Base-by-base conservation (phyloP, 2,888 invertebrate species). In the Gymnosoma rotundatum region DNA sequence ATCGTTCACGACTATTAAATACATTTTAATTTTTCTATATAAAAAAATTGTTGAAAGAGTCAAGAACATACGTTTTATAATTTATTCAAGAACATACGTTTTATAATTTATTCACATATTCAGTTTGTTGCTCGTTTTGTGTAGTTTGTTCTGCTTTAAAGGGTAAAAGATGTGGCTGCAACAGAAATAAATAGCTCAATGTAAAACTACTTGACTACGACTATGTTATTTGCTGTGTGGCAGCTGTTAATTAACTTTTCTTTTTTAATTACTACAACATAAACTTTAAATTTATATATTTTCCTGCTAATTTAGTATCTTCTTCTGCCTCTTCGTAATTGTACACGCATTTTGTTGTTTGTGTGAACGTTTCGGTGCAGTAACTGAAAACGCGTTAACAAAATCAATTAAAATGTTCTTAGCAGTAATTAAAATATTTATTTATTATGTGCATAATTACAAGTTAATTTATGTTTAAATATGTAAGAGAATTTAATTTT, bases 391-490 rank as follows among this genome's bases (percentile, higher is more conserved):
- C 73, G 76, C 82, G 72, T 78, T 83, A 73, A 78, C 72, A 66
- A 83, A 83, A 58, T 72, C 67, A 75, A 82, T 76, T 76, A 73
- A 76, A 82, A 66, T 66, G 58, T 67, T 76, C 42, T 79, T 52
- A 67, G 60, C 36, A 21, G 38, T 36, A 69, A 78, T 78, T 78
- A 78, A 78, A 78, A 54, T 70, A 78, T 78, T 61, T 61, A 78
- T 78, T 78, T 78, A 70, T 61, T 78, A 78, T 78, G 78, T 54
- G 61, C 78, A 78, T 70, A 78, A 78, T 78, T 70, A 78, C 78
- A 78, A 78, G 52, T 78, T 78, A 54, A 69, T 75, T 72, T 61
- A 61, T 74, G 42, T 45, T 21, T 18, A 72, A 70, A 18, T 60
- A 72, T 70, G 32, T 48, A 58, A 14, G 20, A 32, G 20, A 56